These are phyloP conservation scores for Sterrhoptilus dennistouni DNA, from an alignment of 2,113 vertebrate species.

Conservation along the genomic window DNA sequence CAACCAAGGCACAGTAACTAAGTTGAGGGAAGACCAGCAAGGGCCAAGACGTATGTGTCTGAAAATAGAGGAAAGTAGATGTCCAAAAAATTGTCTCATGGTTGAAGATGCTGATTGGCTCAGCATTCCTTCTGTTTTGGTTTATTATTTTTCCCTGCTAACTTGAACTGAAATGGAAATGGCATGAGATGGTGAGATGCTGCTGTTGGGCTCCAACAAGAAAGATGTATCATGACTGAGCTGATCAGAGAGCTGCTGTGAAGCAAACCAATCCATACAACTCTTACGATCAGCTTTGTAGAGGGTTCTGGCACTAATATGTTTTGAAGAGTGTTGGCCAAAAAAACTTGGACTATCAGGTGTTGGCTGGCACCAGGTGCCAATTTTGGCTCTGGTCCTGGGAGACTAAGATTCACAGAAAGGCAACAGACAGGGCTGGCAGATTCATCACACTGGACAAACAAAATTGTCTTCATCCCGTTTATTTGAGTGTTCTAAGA, in stretches of 20 bases:
- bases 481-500: neutral
- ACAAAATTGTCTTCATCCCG: neutral
- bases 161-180: neutral
- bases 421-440: neutral
- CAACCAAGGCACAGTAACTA: neutral
- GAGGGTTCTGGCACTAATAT: neutral
- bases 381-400: constrained; percentile 6
- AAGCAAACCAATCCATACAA: neutral
- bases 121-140: neutral
- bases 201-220: neutral
- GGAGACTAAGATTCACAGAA: neutral
- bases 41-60: neutral
- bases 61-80: neutral
- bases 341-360: neutral
- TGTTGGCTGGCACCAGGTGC: neutral
- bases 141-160: neutral
- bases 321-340: neutral
- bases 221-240: neutral
- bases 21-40: neutral
- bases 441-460: neutral
- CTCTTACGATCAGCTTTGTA: neutral
- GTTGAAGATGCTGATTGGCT: neutral
- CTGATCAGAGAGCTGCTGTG: neutral
- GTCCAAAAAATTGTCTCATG: neutral
- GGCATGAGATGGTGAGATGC: neutral